Conservation (phyloP, 2,113 vertebrate species). For the Oryzias curvinotus region DNA sequence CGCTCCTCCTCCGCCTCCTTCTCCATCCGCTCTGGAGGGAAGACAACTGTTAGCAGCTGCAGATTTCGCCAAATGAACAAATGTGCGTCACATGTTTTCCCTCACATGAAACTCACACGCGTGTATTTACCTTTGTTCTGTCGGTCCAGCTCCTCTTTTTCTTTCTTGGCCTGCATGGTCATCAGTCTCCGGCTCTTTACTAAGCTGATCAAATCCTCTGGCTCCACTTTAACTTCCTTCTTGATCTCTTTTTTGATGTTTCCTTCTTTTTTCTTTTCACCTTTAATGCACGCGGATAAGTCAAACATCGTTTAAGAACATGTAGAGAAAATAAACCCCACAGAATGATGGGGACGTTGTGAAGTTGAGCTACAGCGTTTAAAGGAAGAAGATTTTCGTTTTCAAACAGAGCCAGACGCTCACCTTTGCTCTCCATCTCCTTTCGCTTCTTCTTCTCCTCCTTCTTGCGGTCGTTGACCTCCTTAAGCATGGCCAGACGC, state of each 20-base stretch:
- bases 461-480: conserved; percentile 91
- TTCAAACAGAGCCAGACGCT: background rate
- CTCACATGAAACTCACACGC: no score
- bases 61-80: no score
- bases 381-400: no score
- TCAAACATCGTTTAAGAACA: no score
- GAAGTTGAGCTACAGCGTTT: no score
- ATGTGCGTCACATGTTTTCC: no score
- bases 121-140: conserved; percentile 85
- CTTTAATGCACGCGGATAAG: conserved; percentile 1
- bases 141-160: conserved; percentile 89
- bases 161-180: conserved; percentile 91
- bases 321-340: no score
- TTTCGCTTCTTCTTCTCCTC: conserved; percentile 89
- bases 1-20: conserved; percentile 93
- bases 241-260: conserved; percentile 62
- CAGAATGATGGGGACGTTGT: no score
- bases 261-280: conserved; percentile 79
- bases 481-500: conserved; percentile 89
- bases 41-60: no score
- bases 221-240: conserved; percentile 72
- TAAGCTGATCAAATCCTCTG: conserved; percentile 90
- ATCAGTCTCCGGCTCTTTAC: conserved; percentile 92
- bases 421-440: conserved; percentile 87
- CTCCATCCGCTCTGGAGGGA: conserved; percentile 85